These are phyloP conservation scores for Scylla paramamosain DNA, from an alignment of 1,140 invertebrate species.

Conservation along the genomic window DNA sequence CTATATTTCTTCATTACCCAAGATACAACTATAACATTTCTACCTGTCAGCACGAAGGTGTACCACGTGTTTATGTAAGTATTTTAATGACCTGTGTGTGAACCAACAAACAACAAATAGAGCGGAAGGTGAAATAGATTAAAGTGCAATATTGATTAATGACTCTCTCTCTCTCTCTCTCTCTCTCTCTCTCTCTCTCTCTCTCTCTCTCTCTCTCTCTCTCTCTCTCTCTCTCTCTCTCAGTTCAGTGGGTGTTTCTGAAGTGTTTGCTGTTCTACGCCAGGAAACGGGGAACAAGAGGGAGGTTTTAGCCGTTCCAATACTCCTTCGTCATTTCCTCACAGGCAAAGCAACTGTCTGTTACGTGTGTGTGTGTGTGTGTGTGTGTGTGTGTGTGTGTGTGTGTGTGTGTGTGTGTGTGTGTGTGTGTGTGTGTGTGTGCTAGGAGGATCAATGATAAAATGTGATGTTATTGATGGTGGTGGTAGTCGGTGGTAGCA, in stretches of 20 bases:
- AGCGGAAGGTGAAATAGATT: not conserved
- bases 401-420: not conserved
- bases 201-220: not conserved
- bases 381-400: slow-evolving; percentile 22
- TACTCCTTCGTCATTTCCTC: slow-evolving; percentile 10
- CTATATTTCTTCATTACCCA: too few relatives aligned
- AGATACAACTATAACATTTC: too few relatives aligned
- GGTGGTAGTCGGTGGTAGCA: not conserved
- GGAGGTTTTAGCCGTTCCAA: not conserved
- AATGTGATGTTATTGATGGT: too few relatives aligned
- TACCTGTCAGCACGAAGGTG: too few relatives aligned
- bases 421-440: not conserved
- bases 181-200: not conserved
- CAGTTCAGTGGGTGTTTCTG: not conserved
- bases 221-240: slow-evolving; percentile 23
- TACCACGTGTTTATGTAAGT: not conserved
- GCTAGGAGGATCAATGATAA: too few relatives aligned
- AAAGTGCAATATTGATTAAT: slow-evolving; percentile 27
- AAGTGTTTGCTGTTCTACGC: slow-evolving; percentile 1
- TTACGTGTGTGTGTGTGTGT: not conserved
- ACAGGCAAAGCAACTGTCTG: not conserved
- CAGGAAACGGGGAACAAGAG: not conserved
- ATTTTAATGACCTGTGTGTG: not conserved
- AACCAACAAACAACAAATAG: too few relatives aligned
- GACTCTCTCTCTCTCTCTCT: not conserved